Conservation (phyloP, 1,140 invertebrate species). For the Tribolium madens region DNA sequence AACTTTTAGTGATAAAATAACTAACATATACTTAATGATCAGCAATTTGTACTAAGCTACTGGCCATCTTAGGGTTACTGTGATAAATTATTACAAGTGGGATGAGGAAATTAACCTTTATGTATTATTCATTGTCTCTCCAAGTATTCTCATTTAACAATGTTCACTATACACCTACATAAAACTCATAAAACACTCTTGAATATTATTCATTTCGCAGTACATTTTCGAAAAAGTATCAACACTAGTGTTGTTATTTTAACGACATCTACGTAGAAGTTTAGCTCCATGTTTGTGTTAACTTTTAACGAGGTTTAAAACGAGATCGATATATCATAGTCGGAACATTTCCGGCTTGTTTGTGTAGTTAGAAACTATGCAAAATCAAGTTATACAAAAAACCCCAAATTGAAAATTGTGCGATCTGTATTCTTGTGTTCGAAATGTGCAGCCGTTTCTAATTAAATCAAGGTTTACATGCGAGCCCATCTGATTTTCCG, state of each 20-base stretch:
- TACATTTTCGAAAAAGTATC: neutral
- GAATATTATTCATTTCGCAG: neutral
- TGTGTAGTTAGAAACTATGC: neutral
- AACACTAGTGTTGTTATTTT: neutral
- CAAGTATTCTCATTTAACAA: slow-evolving; percentile 11
- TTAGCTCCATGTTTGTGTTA: neutral
- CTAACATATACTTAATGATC: slow-evolving; percentile 23
- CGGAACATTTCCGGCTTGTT: neutral
- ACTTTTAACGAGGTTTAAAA: slow-evolving; percentile 15
- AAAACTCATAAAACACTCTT: neutral
- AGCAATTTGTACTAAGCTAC: slow-evolving; percentile 27
- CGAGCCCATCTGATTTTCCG: slow-evolving; percentile 4
- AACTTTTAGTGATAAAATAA: slow-evolving; percentile 24
- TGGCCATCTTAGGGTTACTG: slow-evolving; percentile 33
- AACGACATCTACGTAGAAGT: neutral
- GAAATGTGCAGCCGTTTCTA: neutral
- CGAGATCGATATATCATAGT: neutral
- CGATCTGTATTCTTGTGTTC: neutral
- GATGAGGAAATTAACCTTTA: slow-evolving; percentile 34
- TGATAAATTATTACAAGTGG: slow-evolving; percentile 23
- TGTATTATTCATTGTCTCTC: slow-evolving; percentile 27
- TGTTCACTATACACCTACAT: neutral
- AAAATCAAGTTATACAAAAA: neutral
- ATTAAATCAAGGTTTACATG: slow-evolving; percentile 13
- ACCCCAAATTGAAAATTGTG: neutral